These are phyloP conservation scores for Coptodon rendalli DNA, from an alignment of 2,113 vertebrate genomes.

Conservation along the genomic window DNA sequence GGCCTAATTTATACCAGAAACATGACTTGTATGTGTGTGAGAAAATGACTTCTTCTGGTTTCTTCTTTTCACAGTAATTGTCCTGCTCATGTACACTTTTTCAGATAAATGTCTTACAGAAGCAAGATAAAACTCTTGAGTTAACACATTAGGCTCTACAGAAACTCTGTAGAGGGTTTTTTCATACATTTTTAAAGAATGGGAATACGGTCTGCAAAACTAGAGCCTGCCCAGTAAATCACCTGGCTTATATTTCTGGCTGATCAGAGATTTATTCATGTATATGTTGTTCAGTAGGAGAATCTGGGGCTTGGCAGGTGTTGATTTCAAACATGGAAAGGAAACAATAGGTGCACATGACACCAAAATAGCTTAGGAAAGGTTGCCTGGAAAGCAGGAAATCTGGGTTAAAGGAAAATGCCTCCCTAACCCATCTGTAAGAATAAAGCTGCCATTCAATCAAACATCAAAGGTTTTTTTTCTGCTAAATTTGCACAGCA, in stretches of 20 bases:
- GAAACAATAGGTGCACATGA: background rate
- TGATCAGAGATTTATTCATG: background rate
- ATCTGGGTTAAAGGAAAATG: background rate
- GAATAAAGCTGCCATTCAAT: background rate
- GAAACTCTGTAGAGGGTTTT: background rate
- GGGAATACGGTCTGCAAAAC: rapidly evolving
- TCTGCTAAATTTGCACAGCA: background rate
- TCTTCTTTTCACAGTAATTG: background rate
- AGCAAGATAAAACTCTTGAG: background rate
- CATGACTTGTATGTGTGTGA: background rate
- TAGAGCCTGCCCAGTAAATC: background rate
- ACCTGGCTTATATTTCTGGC: background rate
- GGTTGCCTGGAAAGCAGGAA: background rate
- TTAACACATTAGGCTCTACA: background rate
- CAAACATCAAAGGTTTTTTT: background rate
- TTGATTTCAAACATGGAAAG: background rate
- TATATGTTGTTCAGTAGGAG: background rate
- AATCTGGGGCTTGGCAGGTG: background rate
- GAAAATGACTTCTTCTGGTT: background rate
- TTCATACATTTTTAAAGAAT: background rate
- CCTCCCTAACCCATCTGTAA: background rate
- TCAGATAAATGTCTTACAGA: background rate
- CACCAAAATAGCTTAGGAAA: background rate
- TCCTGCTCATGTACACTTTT: background rate
- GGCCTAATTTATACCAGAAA: background rate